Base-by-base conservation (phyloP, 1,140 invertebrate species). In the Drosophila murphyi region DNA sequence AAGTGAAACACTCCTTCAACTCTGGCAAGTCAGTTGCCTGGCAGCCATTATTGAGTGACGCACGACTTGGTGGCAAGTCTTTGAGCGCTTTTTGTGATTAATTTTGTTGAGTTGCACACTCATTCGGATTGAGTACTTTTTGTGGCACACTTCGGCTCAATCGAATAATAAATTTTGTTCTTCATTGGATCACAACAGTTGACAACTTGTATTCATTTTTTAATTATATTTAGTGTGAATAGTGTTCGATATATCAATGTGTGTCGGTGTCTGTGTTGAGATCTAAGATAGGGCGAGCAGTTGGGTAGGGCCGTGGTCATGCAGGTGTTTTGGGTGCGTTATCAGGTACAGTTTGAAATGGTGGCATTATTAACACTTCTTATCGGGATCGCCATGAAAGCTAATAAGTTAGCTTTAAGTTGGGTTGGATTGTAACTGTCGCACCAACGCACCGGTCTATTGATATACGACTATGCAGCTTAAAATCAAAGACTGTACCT, bases 341-440 rank as follows among this genome's bases (percentile, higher is more conserved):
- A 41, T 55, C 31, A 41, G 28, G 29, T 29, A 48, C 67, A 12
- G 10, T 47, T 43, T 45, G 45, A 68, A 60, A 61, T 68, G 29
- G 68, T 55, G 60, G 51, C 61, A 50, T 34, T 51, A 59, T 59
- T 69, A 47, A 69, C 29, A 50, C 39, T 39, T 12, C 39, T 55
- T 72, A 67, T 64, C 60, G 34, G 43, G 20, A 32, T 12, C 29
- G 34, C 7, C 39, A 34, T 47, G 7, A 70, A 70, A 72, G 69
- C 69, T 39, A 31, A 35, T 65, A 57, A 65, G 60, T 45, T 71
- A 39, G 31, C 32, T 34, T 45, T 47, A 37, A 68, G 29, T 20
- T 7, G 8, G 6, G 54, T 20, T 20, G 20, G 64, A 54, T 55
- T 69, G 28, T 4, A 60, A 5, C 39, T 69, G 64, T 73, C 56